Conservation (phyloP, 2,797 vertebrate genomes). For the Holocentrus rufus region DNA sequence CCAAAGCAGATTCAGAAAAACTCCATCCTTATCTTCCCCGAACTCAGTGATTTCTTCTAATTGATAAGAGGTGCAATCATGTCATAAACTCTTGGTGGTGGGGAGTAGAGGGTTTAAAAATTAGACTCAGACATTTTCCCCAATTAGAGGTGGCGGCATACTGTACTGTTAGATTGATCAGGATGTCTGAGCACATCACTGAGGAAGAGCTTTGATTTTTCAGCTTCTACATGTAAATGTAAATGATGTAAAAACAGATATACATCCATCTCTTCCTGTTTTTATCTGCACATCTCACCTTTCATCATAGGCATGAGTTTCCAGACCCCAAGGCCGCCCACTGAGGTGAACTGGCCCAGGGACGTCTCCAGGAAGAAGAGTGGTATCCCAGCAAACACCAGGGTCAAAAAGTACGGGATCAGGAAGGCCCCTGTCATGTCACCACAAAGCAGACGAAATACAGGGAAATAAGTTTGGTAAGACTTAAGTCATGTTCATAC, state of each 20-base stretch:
- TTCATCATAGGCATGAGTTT: slow-evolving; percentile 95
- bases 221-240: neutral
- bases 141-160: neutral
- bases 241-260: neutral
- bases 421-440: slow-evolving; percentile 87
- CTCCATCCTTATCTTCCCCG: neutral
- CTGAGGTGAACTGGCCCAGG: slow-evolving; percentile 90
- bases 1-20: neutral
- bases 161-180: neutral
- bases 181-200: neutral
- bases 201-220: neutral
- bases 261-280: no score
- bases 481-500: neutral
- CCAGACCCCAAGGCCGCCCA: slow-evolving; percentile 92
- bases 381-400: slow-evolving; percentile 93
- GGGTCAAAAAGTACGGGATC: slow-evolving; percentile 91
- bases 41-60: neutral
- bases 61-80: neutral
- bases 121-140: neutral
- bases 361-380: slow-evolving; percentile 92
- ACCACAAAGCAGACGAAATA: neutral
- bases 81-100: neutral
- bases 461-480: neutral
- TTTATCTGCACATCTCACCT: slow-evolving; percentile 77
- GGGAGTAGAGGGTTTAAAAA: neutral